Percentiles rank a stretch among this genome's conserved stretches.
phyloP scores from a whole-genome alignment of 1,140 invertebrate species.

The Colletes latitarsis region DNA sequence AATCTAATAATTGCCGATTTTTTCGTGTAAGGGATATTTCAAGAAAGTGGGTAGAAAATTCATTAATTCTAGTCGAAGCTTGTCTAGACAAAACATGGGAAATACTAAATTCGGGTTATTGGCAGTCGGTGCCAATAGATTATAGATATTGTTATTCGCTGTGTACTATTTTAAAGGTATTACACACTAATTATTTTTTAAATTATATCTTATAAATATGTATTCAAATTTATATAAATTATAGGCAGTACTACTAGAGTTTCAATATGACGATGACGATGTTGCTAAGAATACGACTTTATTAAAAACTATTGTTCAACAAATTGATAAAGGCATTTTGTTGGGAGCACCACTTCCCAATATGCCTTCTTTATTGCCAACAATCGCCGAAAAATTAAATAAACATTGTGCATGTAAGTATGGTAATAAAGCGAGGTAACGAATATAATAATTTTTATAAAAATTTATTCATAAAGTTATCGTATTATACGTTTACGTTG shows the following conservation, averaged over 20 bases:
- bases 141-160: conserved; percentile 85
- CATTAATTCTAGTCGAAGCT: conserved; percentile 79
- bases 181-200: conserved; percentile 49
- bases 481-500: not conserved
- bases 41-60: conserved; percentile 69
- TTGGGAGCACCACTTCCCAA: conserved; percentile 87
- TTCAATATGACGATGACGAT: conserved; percentile 53
- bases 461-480: not conserved
- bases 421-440: conserved; percentile 9
- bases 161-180: conserved; percentile 84
- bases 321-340: conserved; percentile 91
- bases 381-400: conserved; percentile 81
- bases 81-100: conserved; percentile 90
- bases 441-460: conserved; percentile 1
- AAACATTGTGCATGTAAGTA: conserved; percentile 67
- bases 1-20: not conserved
- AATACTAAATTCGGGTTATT: conserved; percentile 91
- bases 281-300: conserved; percentile 47
- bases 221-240: not conserved
- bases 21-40: conserved; percentile 49
- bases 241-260: conserved; percentile 71
- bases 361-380: conserved; percentile 81
- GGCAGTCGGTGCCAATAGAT: conserved; percentile 87
- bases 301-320: conserved; percentile 83
- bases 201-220: conserved; percentile 44